Base-by-base conservation (phyloP, 2,113 vertebrate species). In the Platichthys stellatus region DNA sequence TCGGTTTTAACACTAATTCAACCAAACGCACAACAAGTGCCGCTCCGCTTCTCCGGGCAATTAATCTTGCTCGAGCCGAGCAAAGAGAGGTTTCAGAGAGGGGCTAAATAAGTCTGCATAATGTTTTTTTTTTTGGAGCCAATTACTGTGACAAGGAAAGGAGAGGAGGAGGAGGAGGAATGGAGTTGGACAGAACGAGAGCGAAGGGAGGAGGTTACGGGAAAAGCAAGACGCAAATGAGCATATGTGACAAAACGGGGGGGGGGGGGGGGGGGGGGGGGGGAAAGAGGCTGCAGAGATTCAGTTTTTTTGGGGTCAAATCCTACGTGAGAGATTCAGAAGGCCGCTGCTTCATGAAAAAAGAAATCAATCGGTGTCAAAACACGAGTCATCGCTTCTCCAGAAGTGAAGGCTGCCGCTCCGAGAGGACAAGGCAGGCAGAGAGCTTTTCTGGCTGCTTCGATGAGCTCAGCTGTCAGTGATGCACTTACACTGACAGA, bases 71-170 rank as follows among this genome's bases (percentile, higher is more conserved):
- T n/a, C 24, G 78, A 86, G 77, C 66, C 73, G 3, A 79, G 81
- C 53, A 49, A 6, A 54, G 51, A 54, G 84, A 85, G 85, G 82
- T 79, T 88, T 84, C 71, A 85, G 72, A 78, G 60, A 78, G 73
- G 73, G 23, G 73, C 84, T 82, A 82, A 82, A 83, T 83, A 89
- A 86, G 86, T 84, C 82, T 86, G 74, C 72, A 85, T 88, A 63
- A 73, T 57, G 31, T 31, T 6, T 81, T 45, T 76, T 86, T 75
- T 59, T 59, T 28, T 28, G 3, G 63, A 88, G 71, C 82, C 87
- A 91, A 92, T 91, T 90, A 92, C 69, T n/a, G 40, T 81, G 87
- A 91, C 86, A 74, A 63, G 65, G n/a, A 40, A 26, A 18, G 40
- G 53, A 21, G 9, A 35, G 4, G 17, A 3, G 38, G 28, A 43